Evolutionary conservation across 2,888 invertebrate genomes (phyloP).

Genomic region (Aphidoletes aphidimyza): DNA sequence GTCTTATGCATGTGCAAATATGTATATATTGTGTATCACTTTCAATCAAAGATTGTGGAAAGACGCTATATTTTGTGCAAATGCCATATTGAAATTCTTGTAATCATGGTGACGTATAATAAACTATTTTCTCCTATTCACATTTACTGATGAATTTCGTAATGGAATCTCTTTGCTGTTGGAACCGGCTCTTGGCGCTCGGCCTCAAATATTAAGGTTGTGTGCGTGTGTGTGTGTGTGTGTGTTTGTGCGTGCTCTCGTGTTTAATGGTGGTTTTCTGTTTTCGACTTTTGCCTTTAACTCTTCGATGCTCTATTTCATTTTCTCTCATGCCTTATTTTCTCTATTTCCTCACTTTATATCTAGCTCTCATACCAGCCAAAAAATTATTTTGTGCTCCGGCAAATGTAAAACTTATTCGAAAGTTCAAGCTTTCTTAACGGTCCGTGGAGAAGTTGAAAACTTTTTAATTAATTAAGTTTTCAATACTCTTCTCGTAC

Average conservation of each 20-base stretch:
- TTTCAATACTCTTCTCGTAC: constrained; percentile 32
- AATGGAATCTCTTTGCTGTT: neutral
- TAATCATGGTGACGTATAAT: neutral
- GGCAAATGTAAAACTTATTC: constrained; percentile 39
- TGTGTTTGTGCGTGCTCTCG: neutral
- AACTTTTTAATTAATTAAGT: constrained; percentile 51
- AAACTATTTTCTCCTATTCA: neutral
- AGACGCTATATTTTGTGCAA: constrained; percentile 6
- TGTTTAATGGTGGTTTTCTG: neutral
- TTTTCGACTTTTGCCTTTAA: constrained; percentile 14
- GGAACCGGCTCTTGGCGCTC: neutral
- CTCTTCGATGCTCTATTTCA: constrained; percentile 23
- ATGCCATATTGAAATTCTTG: neutral
- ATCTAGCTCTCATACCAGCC: neutral
- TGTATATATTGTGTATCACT: constrained; percentile 16
- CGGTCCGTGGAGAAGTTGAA: constrained; percentile 33
- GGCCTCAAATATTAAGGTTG: too few relatives aligned
- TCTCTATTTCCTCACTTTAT: neutral
- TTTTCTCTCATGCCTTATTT: constrained; percentile 14
- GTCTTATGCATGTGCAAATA: constrained; percentile 14
- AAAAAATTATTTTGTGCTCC: neutral
- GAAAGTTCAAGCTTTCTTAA: constrained; percentile 32
- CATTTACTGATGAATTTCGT: neutral
- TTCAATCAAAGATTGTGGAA: neutral
- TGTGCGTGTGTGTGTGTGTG: too few relatives aligned